A percentile compares a stretch with the other conserved stretches of the same genome.
Evolutionary conservation across 2,888 invertebrate species (phyloP).

Genomic region (Diarsia rubi): DNA sequence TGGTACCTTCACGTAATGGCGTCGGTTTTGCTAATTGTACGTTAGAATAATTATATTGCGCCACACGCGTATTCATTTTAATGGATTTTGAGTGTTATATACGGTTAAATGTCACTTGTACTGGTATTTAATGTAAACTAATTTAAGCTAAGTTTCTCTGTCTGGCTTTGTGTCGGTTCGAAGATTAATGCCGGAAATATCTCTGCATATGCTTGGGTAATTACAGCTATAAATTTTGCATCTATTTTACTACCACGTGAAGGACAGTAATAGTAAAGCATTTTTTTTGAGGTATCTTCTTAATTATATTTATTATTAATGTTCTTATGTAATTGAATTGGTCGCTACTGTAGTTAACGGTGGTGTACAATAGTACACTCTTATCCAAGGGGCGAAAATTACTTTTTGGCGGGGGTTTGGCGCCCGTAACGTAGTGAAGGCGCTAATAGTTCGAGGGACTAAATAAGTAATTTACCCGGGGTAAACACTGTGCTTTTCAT

Average conservation of each 20-base stretch:
- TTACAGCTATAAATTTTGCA: constrained; percentile 30
- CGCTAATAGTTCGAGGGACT: too few relatives aligned
- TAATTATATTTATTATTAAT: neutral
- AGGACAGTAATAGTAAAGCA: neutral
- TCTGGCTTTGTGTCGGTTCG: constrained; percentile 53
- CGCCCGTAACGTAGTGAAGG: too few relatives aligned
- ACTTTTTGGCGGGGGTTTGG: too few relatives aligned
- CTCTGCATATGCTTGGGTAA: constrained; percentile 20
- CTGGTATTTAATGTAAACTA: constrained; percentile 70
- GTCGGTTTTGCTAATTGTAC: constrained; percentile 90
- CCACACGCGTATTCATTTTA: constrained; percentile 83
- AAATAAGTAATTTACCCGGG: too few relatives aligned
- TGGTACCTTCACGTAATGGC: constrained; percentile 88
- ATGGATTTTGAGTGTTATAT: constrained; percentile 84
- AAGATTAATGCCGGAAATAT: constrained; percentile 56
- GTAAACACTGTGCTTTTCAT: too few relatives aligned
- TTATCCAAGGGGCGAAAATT: too few relatives aligned
- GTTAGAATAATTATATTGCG: constrained; percentile 88
- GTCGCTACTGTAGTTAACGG: neutral
- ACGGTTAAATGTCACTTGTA: constrained; percentile 76
- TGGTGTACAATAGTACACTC: too few relatives aligned
- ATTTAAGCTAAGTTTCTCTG: constrained; percentile 54
- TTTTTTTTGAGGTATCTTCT: neutral
- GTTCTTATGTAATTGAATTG: neutral
- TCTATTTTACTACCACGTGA: neutral